phyloP scores from a whole-genome alignment of 2,113 vertebrate genomes.

The Erythrocercus mccallii region DNA sequence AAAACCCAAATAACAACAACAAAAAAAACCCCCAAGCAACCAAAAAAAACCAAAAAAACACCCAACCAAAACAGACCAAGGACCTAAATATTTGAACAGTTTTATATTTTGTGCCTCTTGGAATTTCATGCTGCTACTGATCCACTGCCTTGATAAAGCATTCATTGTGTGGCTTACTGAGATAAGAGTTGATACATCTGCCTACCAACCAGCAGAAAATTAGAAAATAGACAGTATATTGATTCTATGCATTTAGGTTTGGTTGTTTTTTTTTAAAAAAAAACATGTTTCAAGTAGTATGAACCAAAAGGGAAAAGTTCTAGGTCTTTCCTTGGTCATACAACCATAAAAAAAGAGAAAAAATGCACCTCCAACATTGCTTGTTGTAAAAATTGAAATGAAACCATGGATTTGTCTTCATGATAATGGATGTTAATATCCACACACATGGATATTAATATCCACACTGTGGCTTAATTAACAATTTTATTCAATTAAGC shows the following conservation, averaged over 20 bases:
- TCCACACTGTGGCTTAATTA: background rate
- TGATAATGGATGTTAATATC: background rate
- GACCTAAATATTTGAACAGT: background rate
- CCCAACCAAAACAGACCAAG: background rate
- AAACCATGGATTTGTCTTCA: background rate
- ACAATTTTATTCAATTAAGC: background rate
- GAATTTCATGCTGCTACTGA: background rate
- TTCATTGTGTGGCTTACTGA: background rate
- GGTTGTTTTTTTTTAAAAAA: background rate
- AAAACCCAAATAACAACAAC: background rate
- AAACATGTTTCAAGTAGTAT: background rate
- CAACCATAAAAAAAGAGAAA: background rate
- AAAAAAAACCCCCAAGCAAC: background rate
- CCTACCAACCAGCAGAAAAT: background rate
- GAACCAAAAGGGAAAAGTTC: slow-evolving; percentile 17
- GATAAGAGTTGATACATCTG: background rate
- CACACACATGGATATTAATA: background rate
- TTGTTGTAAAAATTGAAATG: background rate
- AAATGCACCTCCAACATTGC: background rate
- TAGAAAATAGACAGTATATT: background rate
- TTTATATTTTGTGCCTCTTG: background rate
- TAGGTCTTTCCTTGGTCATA: background rate
- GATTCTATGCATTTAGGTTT: background rate
- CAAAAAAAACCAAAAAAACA: background rate
- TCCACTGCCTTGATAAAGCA: background rate